A percentile compares a stretch with the other conserved stretches of the same genome.
Evolutionary conservation across 1,140 invertebrate genomes (phyloP).

Genomic region (Phymorhynchus buccinoides): DNA sequence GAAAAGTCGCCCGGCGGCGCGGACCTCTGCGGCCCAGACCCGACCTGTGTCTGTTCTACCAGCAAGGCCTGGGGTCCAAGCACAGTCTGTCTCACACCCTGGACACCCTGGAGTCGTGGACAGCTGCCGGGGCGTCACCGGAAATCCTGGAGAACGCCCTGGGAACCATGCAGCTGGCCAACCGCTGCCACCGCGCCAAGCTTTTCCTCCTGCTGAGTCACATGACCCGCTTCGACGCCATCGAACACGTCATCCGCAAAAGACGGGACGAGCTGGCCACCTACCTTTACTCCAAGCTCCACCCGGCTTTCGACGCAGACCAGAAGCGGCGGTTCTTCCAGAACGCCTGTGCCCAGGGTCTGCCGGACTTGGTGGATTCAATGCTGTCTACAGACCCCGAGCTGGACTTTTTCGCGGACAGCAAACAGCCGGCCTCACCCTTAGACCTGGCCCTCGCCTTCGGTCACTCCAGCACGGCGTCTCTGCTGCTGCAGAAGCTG

Average conservation of each 20-base stretch:
- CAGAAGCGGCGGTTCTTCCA: constrained; percentile 11
- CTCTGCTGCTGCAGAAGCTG: not conserved
- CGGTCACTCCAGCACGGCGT: not conserved
- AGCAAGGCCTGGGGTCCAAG: not conserved
- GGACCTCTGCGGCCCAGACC: not conserved
- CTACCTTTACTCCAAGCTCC: constrained; percentile 35
- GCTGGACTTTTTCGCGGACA: not conserved
- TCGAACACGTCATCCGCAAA: not conserved
- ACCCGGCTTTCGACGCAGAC: constrained; percentile 2
- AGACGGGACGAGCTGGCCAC: constrained; percentile 11
- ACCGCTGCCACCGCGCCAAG: not conserved
- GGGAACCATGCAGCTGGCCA: constrained; percentile 29
- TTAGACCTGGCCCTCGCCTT: constrained; percentile 30
- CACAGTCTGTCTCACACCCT: constrained; percentile 9
- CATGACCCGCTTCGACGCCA: constrained; percentile 21
- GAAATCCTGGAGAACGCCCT: not conserved
- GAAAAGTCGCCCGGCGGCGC: not conserved
- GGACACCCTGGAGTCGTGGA: constrained; percentile 14
- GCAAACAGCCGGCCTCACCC: not conserved
- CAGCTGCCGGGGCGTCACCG: not conserved
- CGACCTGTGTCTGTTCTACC: constrained; percentile 8
- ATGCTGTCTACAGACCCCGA: not conserved
- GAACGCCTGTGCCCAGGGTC: constrained; percentile 13
- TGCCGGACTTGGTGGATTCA: not conserved
- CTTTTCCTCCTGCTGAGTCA: constrained; percentile 33